Conservation (phyloP, 2,797 vertebrate genomes). For the Notolepis coatsorum region DNA sequence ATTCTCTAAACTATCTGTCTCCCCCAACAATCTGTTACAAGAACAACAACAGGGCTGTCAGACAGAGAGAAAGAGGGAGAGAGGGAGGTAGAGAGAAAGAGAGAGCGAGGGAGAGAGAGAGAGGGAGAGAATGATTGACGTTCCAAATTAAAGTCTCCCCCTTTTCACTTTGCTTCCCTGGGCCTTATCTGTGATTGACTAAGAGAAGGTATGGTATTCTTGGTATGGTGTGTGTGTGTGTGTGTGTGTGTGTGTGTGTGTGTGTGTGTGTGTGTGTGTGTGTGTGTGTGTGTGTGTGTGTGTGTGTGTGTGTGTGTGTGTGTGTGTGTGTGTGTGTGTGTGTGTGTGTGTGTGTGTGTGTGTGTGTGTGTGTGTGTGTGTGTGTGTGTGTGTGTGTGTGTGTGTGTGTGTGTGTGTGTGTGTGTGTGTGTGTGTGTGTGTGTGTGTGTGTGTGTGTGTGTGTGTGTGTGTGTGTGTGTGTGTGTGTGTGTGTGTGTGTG, state of each 20-base stretch:
- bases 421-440: too few species aligned
- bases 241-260: constrained; percentile 5
- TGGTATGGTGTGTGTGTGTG: constrained; percentile 2
- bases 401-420: too few species aligned
- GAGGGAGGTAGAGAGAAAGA: background rate
- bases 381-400: background rate
- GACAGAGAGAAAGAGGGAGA: background rate
- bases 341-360: background rate
- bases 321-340: background rate
- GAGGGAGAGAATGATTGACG: background rate
- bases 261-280: constrained; percentile 8
- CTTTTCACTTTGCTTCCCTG: constrained; percentile 3
- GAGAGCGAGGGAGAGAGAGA: constrained; percentile 11
- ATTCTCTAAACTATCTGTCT: constrained; percentile 51
- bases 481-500: too few species aligned
- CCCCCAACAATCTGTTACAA: constrained; percentile 42
- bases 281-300: constrained; percentile 1
- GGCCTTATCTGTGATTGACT: constrained; percentile 40
- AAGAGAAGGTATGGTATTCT: background rate
- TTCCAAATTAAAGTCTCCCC: constrained; percentile 16
- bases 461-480: too few species aligned
- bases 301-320: background rate
- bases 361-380: background rate
- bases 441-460: too few species aligned
- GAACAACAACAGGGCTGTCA: constrained; percentile 26